Evolutionary conservation across 2,113 vertebrate species (phyloP).

Genomic region (Pimephales promelas): DNA sequence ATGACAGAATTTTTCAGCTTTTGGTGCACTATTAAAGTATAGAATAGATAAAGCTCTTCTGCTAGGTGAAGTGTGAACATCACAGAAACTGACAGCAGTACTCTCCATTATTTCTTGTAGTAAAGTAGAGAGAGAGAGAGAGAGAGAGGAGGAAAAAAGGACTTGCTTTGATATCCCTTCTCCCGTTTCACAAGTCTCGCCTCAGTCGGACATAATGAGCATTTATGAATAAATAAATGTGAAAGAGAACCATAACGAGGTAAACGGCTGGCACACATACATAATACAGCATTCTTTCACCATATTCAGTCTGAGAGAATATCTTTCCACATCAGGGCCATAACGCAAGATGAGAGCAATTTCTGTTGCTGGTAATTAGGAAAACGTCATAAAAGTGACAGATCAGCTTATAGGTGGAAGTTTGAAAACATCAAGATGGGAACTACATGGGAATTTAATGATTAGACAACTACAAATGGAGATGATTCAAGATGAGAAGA

Average conservation of each 20-base stretch:
- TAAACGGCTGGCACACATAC: constrained; percentile 35
- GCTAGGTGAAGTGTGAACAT: constrained; percentile 11
- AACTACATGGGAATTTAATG: background rate
- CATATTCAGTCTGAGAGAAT: background rate
- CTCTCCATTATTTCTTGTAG: constrained; percentile 14
- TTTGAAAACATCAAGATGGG: background rate
- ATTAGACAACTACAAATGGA: background rate
- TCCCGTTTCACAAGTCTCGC: constrained; percentile 28
- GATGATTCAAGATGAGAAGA: background rate
- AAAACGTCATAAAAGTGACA: background rate
- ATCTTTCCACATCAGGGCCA: background rate
- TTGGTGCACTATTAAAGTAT: background rate
- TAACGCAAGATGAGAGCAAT: background rate
- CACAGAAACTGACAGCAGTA: constrained; percentile 25
- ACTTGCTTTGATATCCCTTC: constrained; percentile 28
- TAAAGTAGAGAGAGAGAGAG: background rate
- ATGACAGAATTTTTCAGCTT: background rate
- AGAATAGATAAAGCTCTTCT: background rate
- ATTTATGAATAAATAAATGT: constrained; percentile 54
- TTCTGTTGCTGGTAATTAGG: constrained; percentile 4
- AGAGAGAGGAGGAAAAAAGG: background rate
- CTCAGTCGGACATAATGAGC: constrained; percentile 42
- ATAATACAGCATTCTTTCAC: background rate
- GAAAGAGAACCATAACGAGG: constrained; percentile 38
- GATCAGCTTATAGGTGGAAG: background rate